A percentile compares a stretch with the other conserved stretches of the same genome.
These are phyloP conservation scores for Echinops telfairi DNA, from an alignment of 2,113 vertebrate species.

Conservation along the genomic window DNA sequence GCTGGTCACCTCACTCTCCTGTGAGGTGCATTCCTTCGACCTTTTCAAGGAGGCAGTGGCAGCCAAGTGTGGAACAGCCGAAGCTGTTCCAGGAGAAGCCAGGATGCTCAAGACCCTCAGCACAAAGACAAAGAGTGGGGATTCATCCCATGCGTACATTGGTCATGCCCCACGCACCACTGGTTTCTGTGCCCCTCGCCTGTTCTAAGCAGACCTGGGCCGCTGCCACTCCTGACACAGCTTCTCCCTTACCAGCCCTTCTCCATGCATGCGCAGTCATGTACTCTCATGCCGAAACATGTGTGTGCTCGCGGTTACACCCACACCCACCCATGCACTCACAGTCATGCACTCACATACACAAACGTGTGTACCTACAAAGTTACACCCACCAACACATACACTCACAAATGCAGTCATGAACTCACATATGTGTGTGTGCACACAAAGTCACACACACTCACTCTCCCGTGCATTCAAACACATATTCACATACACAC, in stretches of 20 bases:
- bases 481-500: not conserved
- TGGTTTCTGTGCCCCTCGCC: not conserved
- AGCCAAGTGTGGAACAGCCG: not conserved
- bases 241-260: not conserved
- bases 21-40: too few relatives aligned
- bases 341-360: too few relatives aligned
- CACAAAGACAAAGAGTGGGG: fast-evolving
- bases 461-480: not conserved
- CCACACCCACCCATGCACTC: too few relatives aligned
- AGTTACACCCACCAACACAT: too few relatives aligned
- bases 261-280: too few relatives aligned
- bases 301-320: too few relatives aligned
- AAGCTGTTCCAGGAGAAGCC: not conserved
- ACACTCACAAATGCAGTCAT: not conserved
- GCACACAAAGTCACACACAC: not conserved
- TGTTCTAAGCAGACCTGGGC: not conserved
- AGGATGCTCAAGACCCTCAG: too few relatives aligned
- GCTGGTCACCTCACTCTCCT: too few relatives aligned
- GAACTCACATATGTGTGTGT: not conserved
- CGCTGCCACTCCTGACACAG: not conserved
- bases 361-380: too few relatives aligned
- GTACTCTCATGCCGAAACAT: too few relatives aligned
- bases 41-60: too few relatives aligned
- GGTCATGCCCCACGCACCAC: not conserved
- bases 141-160: not conserved